These are phyloP conservation scores for Eulemur rufifrons DNA, from an alignment of 2,113 vertebrate genomes.

Conservation along the genomic window DNA sequence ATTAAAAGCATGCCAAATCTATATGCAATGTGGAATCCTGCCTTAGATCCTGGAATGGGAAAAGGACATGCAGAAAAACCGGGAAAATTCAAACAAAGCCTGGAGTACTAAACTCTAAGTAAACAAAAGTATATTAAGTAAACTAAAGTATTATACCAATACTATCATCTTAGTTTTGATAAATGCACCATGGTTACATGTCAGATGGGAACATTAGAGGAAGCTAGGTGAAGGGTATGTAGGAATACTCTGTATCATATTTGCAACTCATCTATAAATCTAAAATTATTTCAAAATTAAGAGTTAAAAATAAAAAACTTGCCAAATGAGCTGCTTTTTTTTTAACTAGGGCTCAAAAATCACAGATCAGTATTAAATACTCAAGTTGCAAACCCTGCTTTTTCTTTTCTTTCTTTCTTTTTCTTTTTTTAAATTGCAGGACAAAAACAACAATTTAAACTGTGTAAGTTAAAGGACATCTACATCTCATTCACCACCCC, in stretches of 20 bases:
- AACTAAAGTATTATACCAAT: neutral
- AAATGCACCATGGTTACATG: neutral
- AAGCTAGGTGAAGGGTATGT: neutral
- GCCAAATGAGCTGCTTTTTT: neutral
- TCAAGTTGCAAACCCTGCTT: neutral
- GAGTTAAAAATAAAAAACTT: neutral
- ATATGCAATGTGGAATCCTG: conserved; percentile 5
- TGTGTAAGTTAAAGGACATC: neutral
- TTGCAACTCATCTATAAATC: neutral
- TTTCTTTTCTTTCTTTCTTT: neutral
- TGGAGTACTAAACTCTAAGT: neutral
- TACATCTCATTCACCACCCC: neutral
- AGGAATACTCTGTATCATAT: neutral
- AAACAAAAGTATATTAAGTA: conserved; percentile 13
- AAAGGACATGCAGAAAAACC: neutral
- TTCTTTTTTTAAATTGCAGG: neutral
- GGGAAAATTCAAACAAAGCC: conserved; percentile 6
- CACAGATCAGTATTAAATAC: neutral
- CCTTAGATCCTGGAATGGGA: neutral
- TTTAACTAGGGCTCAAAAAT: neutral
- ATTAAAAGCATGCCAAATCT: conserved; percentile 40
- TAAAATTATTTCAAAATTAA: conserved; percentile 43
- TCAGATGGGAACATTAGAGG: neutral
- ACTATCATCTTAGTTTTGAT: conserved; percentile 3
- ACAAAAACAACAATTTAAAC: conserved; percentile 14